Conservation (phyloP, 2,113 vertebrate species). For the Thunnus maccoyii region DNA sequence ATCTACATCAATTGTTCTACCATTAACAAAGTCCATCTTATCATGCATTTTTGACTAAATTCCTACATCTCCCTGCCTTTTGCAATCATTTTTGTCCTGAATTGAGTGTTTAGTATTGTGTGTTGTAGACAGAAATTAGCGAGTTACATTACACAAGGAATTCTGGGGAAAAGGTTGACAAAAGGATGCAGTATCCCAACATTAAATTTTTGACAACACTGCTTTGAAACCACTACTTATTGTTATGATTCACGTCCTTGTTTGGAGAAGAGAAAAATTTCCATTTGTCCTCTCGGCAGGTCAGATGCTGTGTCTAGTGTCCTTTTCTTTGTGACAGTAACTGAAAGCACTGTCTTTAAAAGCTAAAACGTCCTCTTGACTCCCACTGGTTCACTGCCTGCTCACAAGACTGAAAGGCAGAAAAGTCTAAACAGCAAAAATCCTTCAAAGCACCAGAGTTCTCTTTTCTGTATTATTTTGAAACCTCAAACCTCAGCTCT, state of each 20-base stretch:
- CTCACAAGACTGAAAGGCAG: conserved; percentile 31
- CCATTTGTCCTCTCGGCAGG: conserved; percentile 41
- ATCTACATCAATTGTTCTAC: conserved; percentile 76
- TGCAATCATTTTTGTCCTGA: conserved; percentile 75
- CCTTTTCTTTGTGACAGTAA: conserved; percentile 33
- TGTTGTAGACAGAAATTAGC: conserved; percentile 65
- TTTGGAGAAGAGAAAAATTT: conserved; percentile 32
- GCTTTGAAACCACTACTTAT: conserved; percentile 45
- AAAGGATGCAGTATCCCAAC: conserved; percentile 52
- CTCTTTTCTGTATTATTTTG: conserved; percentile 42
- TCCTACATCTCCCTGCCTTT: conserved; percentile 67
- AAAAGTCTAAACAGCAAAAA: conserved; percentile 37
- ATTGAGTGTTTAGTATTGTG: conserved; percentile 70
- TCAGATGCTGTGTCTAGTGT: conserved; percentile 41
- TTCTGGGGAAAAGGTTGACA: conserved; percentile 50
- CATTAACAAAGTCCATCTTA: conserved; percentile 76
- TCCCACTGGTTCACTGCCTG: conserved; percentile 18
- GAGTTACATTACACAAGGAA: conserved; percentile 68
- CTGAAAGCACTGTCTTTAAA: conserved; percentile 34
- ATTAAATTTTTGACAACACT: conserved; percentile 45
- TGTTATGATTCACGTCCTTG: conserved; percentile 20
- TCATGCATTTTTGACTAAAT: conserved; percentile 69
- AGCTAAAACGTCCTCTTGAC: conserved; percentile 38
- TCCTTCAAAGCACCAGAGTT: conserved; percentile 21
- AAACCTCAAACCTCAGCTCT: conserved; percentile 32